Evolutionary conservation across 2,797 vertebrate genomes (phyloP).

Genomic region (Poecilia gillii): DNA sequence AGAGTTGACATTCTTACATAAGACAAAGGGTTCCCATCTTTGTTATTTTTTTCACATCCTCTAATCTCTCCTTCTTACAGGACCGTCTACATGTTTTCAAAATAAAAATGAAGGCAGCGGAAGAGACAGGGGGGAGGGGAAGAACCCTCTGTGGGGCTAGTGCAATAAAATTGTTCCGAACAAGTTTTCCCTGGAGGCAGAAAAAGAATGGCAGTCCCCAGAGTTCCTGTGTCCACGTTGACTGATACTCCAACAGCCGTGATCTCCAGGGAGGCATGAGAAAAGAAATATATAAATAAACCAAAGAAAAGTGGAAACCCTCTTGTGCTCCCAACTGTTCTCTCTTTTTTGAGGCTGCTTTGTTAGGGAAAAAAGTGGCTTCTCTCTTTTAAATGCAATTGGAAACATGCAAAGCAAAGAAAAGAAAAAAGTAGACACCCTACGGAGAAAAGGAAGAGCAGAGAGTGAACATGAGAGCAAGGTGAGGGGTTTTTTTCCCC

Average conservation of each 20-base stretch:
- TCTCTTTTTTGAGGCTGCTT: constrained; percentile 55
- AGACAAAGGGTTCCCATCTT: constrained; percentile 57
- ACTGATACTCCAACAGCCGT: constrained; percentile 57
- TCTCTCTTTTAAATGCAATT: constrained; percentile 59
- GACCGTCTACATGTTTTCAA: constrained; percentile 62
- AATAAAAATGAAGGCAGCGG: constrained; percentile 62
- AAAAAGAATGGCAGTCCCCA: constrained; percentile 58
- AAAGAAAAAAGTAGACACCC: constrained; percentile 54
- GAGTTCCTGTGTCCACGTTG: constrained; percentile 73
- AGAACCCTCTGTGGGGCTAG: constrained; percentile 43
- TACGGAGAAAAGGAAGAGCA: constrained; percentile 49
- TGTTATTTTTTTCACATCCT: constrained; percentile 47
- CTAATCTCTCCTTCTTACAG: constrained; percentile 63
- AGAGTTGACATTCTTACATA: constrained; percentile 58
- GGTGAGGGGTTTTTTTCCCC: constrained; percentile 43
- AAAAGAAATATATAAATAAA: constrained; percentile 21
- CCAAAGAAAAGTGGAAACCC: constrained; percentile 49
- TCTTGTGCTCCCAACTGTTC: constrained; percentile 36
- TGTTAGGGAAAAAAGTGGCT: constrained; percentile 44
- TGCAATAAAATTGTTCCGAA: constrained; percentile 59
- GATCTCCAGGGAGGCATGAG: constrained; percentile 53
- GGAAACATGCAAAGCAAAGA: constrained; percentile 46
- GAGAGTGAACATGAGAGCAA: constrained; percentile 34
- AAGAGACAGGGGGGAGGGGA: constrained; percentile 22
- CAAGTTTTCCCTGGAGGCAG: constrained; percentile 63